Evolutionary conservation across 2,797 vertebrate species (phyloP).

Genomic region (Enteromius afrohamiltoni): DNA sequence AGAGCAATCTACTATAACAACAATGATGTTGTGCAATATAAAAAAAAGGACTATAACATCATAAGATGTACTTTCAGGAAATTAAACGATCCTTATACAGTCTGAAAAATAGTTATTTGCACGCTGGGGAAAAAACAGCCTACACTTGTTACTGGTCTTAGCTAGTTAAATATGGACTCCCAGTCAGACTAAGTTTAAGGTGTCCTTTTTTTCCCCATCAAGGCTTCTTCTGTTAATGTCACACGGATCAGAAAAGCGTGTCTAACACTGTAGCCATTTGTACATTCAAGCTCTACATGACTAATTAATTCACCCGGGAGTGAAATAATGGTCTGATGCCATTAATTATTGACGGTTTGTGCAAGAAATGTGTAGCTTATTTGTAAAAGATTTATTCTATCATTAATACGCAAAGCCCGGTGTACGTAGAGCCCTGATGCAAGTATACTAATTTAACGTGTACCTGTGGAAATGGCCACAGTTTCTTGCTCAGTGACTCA

Average conservation of each 20-base stretch:
- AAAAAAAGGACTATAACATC: not conserved
- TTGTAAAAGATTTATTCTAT: constrained; percentile 26
- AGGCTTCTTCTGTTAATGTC: constrained; percentile 32
- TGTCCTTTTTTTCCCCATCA: not conserved
- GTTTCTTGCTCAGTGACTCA: constrained; percentile 22
- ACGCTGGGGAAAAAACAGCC: not conserved
- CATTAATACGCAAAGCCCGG: not conserved
- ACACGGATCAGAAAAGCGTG: constrained; percentile 38
- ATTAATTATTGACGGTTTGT: constrained; percentile 41
- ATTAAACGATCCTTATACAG: not conserved
- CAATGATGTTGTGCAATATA: not conserved
- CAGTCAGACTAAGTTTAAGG: constrained; percentile 1
- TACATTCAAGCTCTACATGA: constrained; percentile 46
- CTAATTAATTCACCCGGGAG: constrained; percentile 46
- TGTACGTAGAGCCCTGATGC: not conserved
- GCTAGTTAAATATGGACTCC: constrained; percentile 1
- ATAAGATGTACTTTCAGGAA: not conserved
- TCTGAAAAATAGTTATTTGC: not conserved
- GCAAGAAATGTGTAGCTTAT: constrained; percentile 25
- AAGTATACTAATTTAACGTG: not conserved
- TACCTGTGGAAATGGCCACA: constrained; percentile 7
- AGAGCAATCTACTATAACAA: not conserved
- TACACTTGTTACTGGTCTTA: not conserved
- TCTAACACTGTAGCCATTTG: constrained; percentile 43
- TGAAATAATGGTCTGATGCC: constrained; percentile 38